Percentiles rank a stretch among this genome's conserved stretches.
These are phyloP conservation scores for Drosophila ficusphila DNA, from an alignment of 1,140 invertebrate species.

Conservation along the genomic window DNA sequence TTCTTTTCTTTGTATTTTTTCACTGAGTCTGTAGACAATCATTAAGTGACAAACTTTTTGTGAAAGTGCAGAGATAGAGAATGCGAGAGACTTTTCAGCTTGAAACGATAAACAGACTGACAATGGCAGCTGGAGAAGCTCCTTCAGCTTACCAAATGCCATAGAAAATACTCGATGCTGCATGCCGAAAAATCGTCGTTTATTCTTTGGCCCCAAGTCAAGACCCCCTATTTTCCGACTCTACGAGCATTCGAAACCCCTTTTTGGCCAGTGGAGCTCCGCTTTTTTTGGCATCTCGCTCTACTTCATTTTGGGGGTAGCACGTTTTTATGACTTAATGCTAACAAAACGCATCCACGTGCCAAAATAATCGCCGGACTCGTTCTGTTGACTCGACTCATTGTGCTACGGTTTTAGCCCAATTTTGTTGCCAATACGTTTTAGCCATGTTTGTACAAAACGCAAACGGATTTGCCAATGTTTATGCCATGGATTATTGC, in stretches of 20 bases:
- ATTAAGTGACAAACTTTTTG: too few species aligned
- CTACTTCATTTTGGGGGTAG: conserved; percentile 19
- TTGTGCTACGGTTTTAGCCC: conserved; percentile 54
- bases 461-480: conserved; percentile 82
- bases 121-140: conserved; percentile 59
- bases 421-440: conserved; percentile 80
- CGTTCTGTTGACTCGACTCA: conserved; percentile 75
- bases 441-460: conserved; percentile 82
- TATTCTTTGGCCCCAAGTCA: conserved; percentile 4
- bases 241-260: conserved; percentile 9
- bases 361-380: conserved; percentile 80
- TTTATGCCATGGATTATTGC: conserved; percentile 81
- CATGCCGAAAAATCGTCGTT: conserved; percentile 31
- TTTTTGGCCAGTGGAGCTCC: conserved; percentile 1
- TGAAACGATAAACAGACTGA: conserved; percentile 70
- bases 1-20: too few species aligned
- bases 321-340: conserved; percentile 83
- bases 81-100: conserved; percentile 57
- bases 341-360: conserved; percentile 81
- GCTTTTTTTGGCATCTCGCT: neutral
- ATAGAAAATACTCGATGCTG: conserved; percentile 34
- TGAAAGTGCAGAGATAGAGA: neutral
- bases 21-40: too few species aligned
- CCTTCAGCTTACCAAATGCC: conserved; percentile 22
- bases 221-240: neutral